Percentiles rank a stretch among this genome's conserved stretches.
Conservation (phyloP, 2,797 vertebrate genomes). For the Hylomyscus alleni region DNA sequence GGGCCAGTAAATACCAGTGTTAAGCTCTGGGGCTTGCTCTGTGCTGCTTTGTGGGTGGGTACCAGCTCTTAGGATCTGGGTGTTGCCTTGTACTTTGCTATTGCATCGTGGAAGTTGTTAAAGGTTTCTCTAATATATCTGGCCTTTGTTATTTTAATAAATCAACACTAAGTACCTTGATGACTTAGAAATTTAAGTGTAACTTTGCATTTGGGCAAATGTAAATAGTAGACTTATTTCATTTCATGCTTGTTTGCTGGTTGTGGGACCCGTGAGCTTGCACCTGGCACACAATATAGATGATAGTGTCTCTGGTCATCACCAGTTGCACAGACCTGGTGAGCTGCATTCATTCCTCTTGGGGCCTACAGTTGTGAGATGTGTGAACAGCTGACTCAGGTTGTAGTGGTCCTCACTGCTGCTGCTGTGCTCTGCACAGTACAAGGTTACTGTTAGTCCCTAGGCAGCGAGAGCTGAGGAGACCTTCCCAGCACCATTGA, state of each 20-base stretch:
- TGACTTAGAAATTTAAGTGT: not conserved
- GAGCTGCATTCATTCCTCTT: accelerated
- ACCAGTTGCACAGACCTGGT: accelerated
- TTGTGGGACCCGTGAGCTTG: not conserved
- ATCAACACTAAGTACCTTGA: not conserved
- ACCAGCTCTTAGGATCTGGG: too few relatives aligned
- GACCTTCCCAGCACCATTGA: not conserved
- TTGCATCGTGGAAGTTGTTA: not conserved
- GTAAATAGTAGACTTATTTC: not conserved
- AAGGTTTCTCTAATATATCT: not conserved
- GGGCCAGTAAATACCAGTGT: not conserved
- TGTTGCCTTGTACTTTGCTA: accelerated
- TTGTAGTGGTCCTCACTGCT: not conserved
- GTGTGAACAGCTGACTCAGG: not conserved
- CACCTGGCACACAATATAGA: not conserved
- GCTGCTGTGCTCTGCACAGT: not conserved
- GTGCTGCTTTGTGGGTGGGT: too few relatives aligned
- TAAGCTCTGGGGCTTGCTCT: not conserved
- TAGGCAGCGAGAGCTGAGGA: not conserved
- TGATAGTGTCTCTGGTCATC: not conserved
- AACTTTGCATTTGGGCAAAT: conserved; percentile 1
- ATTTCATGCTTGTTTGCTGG: not conserved
- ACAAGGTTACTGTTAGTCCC: not conserved
- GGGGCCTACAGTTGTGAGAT: not conserved
- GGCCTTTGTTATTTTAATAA: not conserved